Conservation (phyloP, 2,113 vertebrate genomes). For the Sarotherodon lohbergeri region DNA sequence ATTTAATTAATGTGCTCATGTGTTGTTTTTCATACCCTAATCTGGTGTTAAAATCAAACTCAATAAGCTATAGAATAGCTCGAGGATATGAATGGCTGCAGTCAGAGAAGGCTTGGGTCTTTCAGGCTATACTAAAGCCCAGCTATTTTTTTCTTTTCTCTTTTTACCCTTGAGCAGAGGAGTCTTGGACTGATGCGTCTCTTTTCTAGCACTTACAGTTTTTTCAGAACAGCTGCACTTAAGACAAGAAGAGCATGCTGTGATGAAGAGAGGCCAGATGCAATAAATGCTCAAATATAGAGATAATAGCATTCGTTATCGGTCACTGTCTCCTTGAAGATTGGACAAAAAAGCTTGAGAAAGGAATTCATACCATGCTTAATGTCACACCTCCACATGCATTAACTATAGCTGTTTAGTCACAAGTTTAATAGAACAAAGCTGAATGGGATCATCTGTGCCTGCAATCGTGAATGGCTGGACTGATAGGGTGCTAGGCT, state of each 20-base stretch:
- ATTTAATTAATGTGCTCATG: not conserved
- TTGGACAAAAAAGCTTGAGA: not conserved
- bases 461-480: conserved; percentile 84
- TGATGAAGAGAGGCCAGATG: not conserved
- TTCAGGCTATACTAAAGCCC: not conserved
- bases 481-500: conserved; percentile 76
- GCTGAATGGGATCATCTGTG: not conserved
- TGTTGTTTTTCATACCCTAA: not conserved
- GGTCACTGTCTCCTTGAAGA: not conserved
- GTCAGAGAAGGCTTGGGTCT: not conserved
- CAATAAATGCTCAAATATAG: not conserved
- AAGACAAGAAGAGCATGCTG: not conserved
- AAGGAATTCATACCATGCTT: not conserved
- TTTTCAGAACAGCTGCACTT: not conserved
- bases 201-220: not conserved
- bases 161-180: not conserved
- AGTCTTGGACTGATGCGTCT: not conserved
- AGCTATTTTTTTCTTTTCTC: not conserved
- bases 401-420: not conserved
- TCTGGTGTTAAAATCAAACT: not conserved
- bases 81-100: not conserved
- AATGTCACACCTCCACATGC: not conserved
- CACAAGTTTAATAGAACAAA: not conserved
- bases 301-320: not conserved
- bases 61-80: not conserved